A percentile compares a stretch with the other conserved stretches of the same genome.
These are phyloP conservation scores for Pachycephus smyrnensis DNA, from an alignment of 2,888 invertebrate species.

Conservation along the genomic window DNA sequence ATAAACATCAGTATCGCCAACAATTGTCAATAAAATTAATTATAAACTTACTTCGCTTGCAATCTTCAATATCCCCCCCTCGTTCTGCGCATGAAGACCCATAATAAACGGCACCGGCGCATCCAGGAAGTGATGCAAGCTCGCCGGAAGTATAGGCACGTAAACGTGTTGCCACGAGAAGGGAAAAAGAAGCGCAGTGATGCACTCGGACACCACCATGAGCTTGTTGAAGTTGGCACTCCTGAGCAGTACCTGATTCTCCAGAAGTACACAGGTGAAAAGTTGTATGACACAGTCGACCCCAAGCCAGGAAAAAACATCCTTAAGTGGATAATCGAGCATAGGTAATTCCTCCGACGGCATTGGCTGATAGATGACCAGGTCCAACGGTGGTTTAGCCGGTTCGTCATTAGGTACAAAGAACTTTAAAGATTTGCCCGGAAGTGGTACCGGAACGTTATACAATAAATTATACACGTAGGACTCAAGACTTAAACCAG, in stretches of 20 bases:
- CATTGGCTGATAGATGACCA: constrained; percentile 82
- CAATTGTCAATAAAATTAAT: neutral
- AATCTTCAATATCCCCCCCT: constrained; percentile 66
- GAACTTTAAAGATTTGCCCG: constrained; percentile 83
- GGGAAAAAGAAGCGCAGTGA: constrained; percentile 90
- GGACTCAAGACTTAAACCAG: constrained; percentile 87
- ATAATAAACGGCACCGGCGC: constrained; percentile 99
- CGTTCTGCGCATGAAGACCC: constrained; percentile 77
- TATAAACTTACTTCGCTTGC: constrained; percentile 65
- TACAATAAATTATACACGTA: constrained; percentile 96
- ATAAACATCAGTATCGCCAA: constrained; percentile 8
- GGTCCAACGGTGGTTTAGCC: constrained; percentile 62
- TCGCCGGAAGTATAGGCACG: constrained; percentile 96
- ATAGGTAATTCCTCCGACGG: constrained; percentile 89
- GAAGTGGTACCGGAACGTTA: constrained; percentile 90
- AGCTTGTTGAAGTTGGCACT: constrained; percentile 95
- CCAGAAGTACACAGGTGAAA: constrained; percentile 93
- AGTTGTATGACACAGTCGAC: constrained; percentile 93
- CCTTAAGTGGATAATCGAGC: constrained; percentile 91
- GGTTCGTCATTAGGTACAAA: constrained; percentile 64
- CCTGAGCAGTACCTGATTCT: constrained; percentile 95
- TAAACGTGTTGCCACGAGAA: constrained; percentile 99
- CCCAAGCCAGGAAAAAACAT: constrained; percentile 89
- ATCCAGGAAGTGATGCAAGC: constrained; percentile 95
- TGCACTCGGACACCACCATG: constrained; percentile 96